Percentiles rank a stretch among this genome's conserved stretches.
Evolutionary conservation across 2,797 vertebrate species (phyloP).

Genomic region (Sebastes trivittatus): DNA sequence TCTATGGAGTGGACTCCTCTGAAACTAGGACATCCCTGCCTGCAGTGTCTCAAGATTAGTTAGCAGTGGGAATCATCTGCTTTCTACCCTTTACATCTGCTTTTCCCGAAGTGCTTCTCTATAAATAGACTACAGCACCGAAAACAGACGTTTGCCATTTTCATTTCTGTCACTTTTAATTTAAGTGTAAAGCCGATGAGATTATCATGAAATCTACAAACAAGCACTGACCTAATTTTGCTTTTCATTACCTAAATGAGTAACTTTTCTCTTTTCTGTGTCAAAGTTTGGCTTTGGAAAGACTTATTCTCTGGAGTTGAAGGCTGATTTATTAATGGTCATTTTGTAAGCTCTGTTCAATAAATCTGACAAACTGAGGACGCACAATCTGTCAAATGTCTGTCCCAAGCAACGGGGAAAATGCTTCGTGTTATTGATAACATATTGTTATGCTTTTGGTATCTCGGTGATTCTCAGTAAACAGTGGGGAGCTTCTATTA

Average conservation of each 20-base stretch:
- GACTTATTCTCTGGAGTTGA: neutral
- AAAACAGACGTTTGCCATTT: conserved; percentile 5
- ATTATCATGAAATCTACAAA: conserved; percentile 5
- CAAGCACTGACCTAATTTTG: neutral
- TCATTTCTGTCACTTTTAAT: conserved; percentile 9
- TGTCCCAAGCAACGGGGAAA: conserved; percentile 14
- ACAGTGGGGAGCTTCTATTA: conserved; percentile 61
- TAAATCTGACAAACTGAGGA: conserved; percentile 23
- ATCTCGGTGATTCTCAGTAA: conserved; percentile 57
- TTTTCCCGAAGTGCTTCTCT: conserved; percentile 36
- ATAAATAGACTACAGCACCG: conserved; percentile 31
- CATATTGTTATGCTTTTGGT: conserved; percentile 61
- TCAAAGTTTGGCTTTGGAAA: conserved; percentile 3
- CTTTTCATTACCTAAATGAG: neutral
- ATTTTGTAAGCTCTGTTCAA: conserved; percentile 24
- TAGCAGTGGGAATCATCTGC: conserved; percentile 36
- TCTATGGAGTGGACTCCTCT: conserved; percentile 33
- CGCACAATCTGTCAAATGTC: conserved; percentile 24
- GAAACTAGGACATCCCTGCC: conserved; percentile 56
- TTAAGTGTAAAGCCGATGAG: neutral
- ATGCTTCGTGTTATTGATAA: conserved; percentile 62
- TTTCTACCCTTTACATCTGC: conserved; percentile 33
- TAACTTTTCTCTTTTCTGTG: neutral
- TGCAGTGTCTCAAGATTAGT: conserved; percentile 46
- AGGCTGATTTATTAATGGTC: neutral